A percentile compares a stretch with the other conserved stretches of the same genome.
Evolutionary conservation across 1,140 invertebrate species (phyloP).

Genomic region (Cyclargus thomasi): DNA sequence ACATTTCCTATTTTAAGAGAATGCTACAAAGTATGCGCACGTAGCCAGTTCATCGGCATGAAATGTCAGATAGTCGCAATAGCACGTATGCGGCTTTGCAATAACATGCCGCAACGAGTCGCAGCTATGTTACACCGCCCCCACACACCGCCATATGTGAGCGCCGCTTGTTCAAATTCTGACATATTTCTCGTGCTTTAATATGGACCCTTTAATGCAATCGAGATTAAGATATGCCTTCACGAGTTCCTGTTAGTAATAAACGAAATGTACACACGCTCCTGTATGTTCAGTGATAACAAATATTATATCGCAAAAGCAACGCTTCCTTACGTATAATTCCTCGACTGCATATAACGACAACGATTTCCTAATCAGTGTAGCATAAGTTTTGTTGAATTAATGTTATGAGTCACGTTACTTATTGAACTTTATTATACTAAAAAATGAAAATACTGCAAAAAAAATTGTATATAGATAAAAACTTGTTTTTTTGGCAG

Average conservation of each 20-base stretch:
- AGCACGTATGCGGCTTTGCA: conserved; percentile 70
- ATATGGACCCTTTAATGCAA: conserved; percentile 31
- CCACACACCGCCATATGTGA: conserved; percentile 40
- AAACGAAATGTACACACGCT: too few relatives aligned
- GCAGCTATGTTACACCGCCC: conserved; percentile 64
- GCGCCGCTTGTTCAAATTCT: conserved; percentile 60
- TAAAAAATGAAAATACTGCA: too few relatives aligned
- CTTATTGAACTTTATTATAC: too few relatives aligned
- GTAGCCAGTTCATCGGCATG: conserved; percentile 67
- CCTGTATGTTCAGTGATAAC: not conserved
- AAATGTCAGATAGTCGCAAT: conserved; percentile 68
- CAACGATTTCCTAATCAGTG: too few relatives aligned
- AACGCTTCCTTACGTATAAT: too few relatives aligned
- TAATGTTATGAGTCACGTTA: too few relatives aligned
- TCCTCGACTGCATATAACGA: too few relatives aligned
- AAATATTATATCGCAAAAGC: not conserved
- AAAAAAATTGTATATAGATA: too few relatives aligned
- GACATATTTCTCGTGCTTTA: conserved; percentile 64
- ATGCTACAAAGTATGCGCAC: conserved; percentile 52
- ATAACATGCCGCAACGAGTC: conserved; percentile 72
- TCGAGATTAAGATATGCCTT: conserved; percentile 6
- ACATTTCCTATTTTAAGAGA: conserved; percentile 32
- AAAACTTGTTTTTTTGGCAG: too few relatives aligned
- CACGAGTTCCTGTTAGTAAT: too few relatives aligned
- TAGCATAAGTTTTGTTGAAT: too few relatives aligned